These are phyloP conservation scores for Crossocerus cetratus DNA, from an alignment of 2,888 invertebrate species.

Conservation along the genomic window DNA sequence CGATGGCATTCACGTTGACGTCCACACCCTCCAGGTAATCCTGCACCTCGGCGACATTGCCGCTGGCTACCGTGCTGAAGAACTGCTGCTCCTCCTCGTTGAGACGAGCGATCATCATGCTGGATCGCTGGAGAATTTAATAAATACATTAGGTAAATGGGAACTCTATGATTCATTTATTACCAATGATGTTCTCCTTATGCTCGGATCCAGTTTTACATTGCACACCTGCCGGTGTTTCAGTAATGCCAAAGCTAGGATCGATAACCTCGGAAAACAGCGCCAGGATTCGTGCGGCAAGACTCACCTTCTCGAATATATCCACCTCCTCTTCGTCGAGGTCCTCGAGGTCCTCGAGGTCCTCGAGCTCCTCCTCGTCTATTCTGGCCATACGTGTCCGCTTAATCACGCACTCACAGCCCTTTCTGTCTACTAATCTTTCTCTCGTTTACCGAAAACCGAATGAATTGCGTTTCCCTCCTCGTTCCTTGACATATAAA, in stretches of 20 bases:
- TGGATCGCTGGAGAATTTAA: conserved; percentile 53
- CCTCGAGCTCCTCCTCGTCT: conserved; percentile 1
- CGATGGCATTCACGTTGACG: conserved; percentile 80
- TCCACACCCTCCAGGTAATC: conserved; percentile 76
- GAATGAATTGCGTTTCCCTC: neutral
- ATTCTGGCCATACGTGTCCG: conserved; percentile 19
- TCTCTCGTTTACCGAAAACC: neutral
- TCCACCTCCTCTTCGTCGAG: conserved; percentile 10
- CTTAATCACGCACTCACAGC: conserved; percentile 3
- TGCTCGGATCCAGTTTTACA: neutral
- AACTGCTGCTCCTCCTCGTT: conserved; percentile 78
- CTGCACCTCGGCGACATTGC: conserved; percentile 77
- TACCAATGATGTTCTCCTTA: too few species aligned
- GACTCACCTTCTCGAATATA: conserved; percentile 39
- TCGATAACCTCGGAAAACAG: conserved; percentile 12
- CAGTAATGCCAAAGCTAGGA: neutral
- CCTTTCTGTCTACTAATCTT: conserved; percentile 4
- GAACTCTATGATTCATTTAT: too few species aligned
- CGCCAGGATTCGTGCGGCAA: neutral
- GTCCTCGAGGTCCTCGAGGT: conserved; percentile 5
- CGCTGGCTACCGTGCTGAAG: conserved; percentile 78
- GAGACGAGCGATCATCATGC: conserved; percentile 79
- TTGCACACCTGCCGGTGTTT: neutral
- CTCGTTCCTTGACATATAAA: neutral
- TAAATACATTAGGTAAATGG: neutral